Conservation (phyloP, 2,797 vertebrate genomes). For the Lacerta bilineata region DNA sequence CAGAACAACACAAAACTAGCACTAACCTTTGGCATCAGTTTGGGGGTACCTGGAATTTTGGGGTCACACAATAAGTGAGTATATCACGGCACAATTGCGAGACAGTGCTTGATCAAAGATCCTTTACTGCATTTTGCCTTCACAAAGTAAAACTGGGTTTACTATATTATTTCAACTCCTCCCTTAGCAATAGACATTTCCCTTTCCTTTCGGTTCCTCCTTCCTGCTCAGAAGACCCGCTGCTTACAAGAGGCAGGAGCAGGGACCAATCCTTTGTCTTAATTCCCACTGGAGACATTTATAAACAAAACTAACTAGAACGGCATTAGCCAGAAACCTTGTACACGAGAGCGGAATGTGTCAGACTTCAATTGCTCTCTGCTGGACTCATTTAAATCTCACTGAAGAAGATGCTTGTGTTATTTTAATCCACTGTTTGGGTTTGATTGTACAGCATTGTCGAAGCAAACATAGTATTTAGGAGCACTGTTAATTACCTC, state of each 20-base stretch:
- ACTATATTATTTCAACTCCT: not conserved
- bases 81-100: too few relatives aligned
- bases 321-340: not conserved
- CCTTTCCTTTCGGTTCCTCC: not conserved
- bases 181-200: not conserved
- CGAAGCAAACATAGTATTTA: not conserved
- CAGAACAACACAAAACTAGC: too few relatives aligned
- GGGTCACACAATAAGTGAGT: too few relatives aligned
- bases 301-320: conserved; percentile 21
- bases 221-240: not conserved
- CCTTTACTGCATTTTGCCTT: not conserved
- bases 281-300: conserved; percentile 28
- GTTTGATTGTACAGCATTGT: not conserved
- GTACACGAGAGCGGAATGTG: conserved; percentile 1
- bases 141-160: not conserved
- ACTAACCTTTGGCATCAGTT: too few relatives aligned
- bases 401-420: conserved; percentile 1
- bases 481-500: conserved; percentile 30
- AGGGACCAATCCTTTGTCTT: not conserved
- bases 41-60: too few relatives aligned
- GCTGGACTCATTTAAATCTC: conserved; percentile 11
- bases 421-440: conserved; percentile 36
- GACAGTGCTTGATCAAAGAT: not conserved
- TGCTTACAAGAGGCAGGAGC: not conserved
- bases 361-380: conserved; percentile 27